Base-by-base conservation (phyloP, 2,113 vertebrate species). In the Burhinus oedicnemus region DNA sequence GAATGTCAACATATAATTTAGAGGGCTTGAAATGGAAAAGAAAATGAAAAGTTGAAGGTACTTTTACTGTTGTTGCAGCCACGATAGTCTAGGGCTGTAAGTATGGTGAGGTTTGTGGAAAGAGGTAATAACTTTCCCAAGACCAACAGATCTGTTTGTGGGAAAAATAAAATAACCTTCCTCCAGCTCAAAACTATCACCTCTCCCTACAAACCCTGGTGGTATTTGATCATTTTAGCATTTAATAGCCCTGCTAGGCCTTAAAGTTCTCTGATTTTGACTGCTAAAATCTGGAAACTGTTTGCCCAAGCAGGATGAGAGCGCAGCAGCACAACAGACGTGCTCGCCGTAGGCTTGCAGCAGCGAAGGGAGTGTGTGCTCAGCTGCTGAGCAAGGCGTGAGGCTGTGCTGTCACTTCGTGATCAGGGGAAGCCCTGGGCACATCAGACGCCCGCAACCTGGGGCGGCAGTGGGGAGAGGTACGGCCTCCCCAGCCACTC, bases 401-500 rank as follows among this genome's bases (percentile, higher is more conserved):
- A 30, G 49, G 64, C 32, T 17, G 19, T 12, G 75, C n/a, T 36
- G 16, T 23, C 0, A 0, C 40, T 65, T 30, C 8, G 3, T 34
- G 60, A 44, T 15, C 60, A 45, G 44, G 51, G 32, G 15, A 25
- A 74, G 29, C 16, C 38, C 29, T 38, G 71, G 12, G 45, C 29
- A 32, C 0, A 1, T n/a, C 1, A 1, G 65, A 62, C 7, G 6
- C 15, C 32, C 6, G 2, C 0, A 0, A 34, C 12, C 9, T 17
- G 19, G 25, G 45, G 30, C 2, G 2, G 20, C 44, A 60, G 15
- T 2, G 6, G 44, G 44, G 22, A 52, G 9, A 62, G 32, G 4
- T 62, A 45, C 6, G 1, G 12, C 42, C 27, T 69, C 49, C 42
- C 49, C 14, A 62, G 27, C 19, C 29, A 30, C 38, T 68, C 9